A percentile compares a stretch with the other conserved stretches of the same genome.
Conservation (phyloP, 2,797 vertebrate genomes). For the Tragelaphus eurycerus region DNA sequence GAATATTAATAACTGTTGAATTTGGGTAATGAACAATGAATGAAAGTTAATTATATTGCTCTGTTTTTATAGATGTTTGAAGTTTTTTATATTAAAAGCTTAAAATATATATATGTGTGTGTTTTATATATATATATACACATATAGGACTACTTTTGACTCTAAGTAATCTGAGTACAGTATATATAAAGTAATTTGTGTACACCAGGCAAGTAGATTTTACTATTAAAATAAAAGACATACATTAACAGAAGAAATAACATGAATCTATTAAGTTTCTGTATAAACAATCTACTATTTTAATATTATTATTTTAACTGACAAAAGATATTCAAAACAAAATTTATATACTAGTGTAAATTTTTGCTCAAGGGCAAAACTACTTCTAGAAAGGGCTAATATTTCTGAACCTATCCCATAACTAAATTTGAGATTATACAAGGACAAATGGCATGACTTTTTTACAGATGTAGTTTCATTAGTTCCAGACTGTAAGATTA, state of each 20-base stretch:
- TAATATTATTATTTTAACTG: slow-evolving; percentile 42
- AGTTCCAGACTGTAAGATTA: slow-evolving; percentile 48
- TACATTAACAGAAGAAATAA: slow-evolving; percentile 34
- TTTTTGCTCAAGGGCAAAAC: slow-evolving; percentile 49
- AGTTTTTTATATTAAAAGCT: slow-evolving; percentile 39
- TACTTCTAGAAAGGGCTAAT: slow-evolving; percentile 45
- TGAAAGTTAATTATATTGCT: neutral
- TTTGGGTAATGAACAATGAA: slow-evolving; percentile 29
- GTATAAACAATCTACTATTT: slow-evolving; percentile 55
- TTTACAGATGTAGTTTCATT: slow-evolving; percentile 53
- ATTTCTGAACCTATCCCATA: slow-evolving; percentile 46
- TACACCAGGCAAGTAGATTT: slow-evolving; percentile 29
- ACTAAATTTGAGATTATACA: slow-evolving; percentile 41
- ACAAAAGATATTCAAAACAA: slow-evolving; percentile 42
- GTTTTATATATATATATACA: neutral
- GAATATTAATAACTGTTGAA: slow-evolving; percentile 45
- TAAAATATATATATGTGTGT: neutral
- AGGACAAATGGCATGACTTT: slow-evolving; percentile 41
- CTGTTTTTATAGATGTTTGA: slow-evolving; percentile 7
- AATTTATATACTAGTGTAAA: slow-evolving; percentile 41
- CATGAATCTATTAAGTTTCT: slow-evolving; percentile 22
- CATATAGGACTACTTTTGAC: slow-evolving; percentile 31
- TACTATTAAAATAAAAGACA: slow-evolving; percentile 32
- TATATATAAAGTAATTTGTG: neutral
- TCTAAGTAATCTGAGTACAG: neutral